These are phyloP conservation scores for Takifugu flavidus DNA, from an alignment of 2,113 vertebrate species.

Conservation along the genomic window DNA sequence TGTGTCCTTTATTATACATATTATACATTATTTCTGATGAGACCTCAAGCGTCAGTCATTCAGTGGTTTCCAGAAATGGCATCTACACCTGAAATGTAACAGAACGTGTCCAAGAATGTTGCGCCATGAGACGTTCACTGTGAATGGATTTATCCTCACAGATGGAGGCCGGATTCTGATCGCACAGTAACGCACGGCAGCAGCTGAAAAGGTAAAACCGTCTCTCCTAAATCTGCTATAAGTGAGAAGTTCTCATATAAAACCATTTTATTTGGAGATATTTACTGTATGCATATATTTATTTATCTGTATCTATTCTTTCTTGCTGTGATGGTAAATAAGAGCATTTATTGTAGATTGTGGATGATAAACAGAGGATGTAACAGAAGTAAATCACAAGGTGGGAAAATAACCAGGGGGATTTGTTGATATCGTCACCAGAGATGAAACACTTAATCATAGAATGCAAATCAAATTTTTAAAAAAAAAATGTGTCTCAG, in stretches of 20 bases:
- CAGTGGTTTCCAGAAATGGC: constrained; percentile 57
- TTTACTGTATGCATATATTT: too few relatives aligned
- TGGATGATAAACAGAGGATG: not conserved
- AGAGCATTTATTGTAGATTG: too few relatives aligned
- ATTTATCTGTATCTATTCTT: too few relatives aligned
- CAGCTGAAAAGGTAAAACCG: constrained; percentile 52
- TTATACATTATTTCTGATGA: not conserved
- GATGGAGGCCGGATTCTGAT: constrained; percentile 11
- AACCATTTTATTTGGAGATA: too few relatives aligned
- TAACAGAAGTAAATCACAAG: too few relatives aligned
- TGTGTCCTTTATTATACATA: not conserved
- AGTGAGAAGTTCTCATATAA: too few relatives aligned
- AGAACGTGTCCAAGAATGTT: constrained; percentile 63
- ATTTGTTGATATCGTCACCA: too few relatives aligned
- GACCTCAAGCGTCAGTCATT: constrained; percentile 27
- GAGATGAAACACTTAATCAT: too few relatives aligned
- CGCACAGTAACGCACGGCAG: constrained; percentile 12
- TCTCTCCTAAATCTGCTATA: not conserved
- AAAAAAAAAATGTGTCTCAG: too few relatives aligned
- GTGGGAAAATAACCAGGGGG: too few relatives aligned
- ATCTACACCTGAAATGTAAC: constrained; percentile 70
- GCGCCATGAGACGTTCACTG: constrained; percentile 33
- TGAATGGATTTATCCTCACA: constrained; percentile 50
- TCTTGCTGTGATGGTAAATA: too few relatives aligned
- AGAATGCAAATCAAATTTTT: too few relatives aligned